Base-by-base conservation (phyloP, 2,797 vertebrate genomes). In the Cyclopterus lumpus region DNA sequence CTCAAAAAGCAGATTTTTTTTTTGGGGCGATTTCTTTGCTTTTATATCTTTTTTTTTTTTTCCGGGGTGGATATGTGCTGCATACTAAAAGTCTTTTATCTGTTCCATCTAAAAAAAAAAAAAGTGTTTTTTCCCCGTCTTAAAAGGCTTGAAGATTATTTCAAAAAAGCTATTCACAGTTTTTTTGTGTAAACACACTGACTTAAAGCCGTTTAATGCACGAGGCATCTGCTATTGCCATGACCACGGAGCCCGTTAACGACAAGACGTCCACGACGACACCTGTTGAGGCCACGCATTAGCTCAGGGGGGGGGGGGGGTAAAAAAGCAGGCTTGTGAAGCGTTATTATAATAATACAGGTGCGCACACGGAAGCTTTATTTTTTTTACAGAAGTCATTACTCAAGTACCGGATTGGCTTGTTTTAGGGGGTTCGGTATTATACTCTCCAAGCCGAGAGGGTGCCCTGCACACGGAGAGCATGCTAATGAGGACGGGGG, bases 231-330 rank as follows among this genome's bases (percentile, higher is more conserved):
- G 38, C 76, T 67, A 89, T 93, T 86, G 88, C 92, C 90, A 92
- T 93, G 91, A 90, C 89, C 81, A 90, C 86, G 18, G 51, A 73
- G 59, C 63, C 60, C 84, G 88, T 85, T 88, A 77, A 89, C 4
- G 16, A 83, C 53, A 70, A 72, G 16, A 67, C 79, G 70, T 63
- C 79, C 71, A 28, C 22, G 71, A n/a, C 10, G 22, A 62, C 59
- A 54, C 44, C 65, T 83, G 75, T 68, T 70, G 59, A 36, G 63
- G 40, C 32, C 58, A 59, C 83, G 58, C 51, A 60, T 61, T 65
- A 16, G 42, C 9, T 53, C 16, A 5, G 5, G 40, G 10, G 48
- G 32, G 36, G 8, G 49, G 30, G n/a, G n/a, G n/a, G n/a, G n/a
- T n/a, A n/a, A n/a, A 40, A 36, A 22, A 22, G 20, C 22, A 38